Percentiles rank a stretch among this genome's conserved stretches.
phyloP scores from a whole-genome alignment of 2,113 vertebrate genomes.

The Apteryx mantelli region DNA sequence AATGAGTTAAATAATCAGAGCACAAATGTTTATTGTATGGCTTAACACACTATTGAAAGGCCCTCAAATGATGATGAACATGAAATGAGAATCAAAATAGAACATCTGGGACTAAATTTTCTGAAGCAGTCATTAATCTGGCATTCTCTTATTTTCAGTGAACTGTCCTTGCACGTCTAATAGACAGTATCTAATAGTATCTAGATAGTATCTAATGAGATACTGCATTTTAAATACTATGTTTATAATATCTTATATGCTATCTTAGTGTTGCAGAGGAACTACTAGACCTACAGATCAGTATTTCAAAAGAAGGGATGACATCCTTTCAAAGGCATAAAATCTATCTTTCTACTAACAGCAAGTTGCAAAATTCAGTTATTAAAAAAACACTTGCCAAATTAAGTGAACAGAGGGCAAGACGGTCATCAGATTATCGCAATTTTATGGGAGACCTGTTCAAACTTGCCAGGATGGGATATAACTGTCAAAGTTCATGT shows the following conservation, averaged over 20 bases:
- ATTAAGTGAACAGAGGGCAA: background rate
- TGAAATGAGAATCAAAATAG: background rate
- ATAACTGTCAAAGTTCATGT: background rate
- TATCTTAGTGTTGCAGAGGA: background rate
- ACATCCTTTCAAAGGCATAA: background rate
- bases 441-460: background rate
- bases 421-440: background rate
- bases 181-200: background rate
- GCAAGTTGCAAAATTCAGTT: background rate
- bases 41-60: background rate
- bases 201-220: background rate
- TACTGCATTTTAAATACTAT: background rate
- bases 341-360: background rate
- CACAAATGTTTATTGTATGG: background rate
- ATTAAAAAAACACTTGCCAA: background rate
- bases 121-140: background rate
- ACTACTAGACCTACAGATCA: background rate
- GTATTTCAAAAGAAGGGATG: background rate
- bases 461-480: background rate
- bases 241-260: background rate
- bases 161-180: background rate
- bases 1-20: background rate
- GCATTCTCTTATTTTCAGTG: background rate
- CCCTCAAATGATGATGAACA: background rate
- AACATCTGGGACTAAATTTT: background rate